Conservation (phyloP, 2,113 vertebrate genomes). For the Rhinolophus ferrumequinum region DNA sequence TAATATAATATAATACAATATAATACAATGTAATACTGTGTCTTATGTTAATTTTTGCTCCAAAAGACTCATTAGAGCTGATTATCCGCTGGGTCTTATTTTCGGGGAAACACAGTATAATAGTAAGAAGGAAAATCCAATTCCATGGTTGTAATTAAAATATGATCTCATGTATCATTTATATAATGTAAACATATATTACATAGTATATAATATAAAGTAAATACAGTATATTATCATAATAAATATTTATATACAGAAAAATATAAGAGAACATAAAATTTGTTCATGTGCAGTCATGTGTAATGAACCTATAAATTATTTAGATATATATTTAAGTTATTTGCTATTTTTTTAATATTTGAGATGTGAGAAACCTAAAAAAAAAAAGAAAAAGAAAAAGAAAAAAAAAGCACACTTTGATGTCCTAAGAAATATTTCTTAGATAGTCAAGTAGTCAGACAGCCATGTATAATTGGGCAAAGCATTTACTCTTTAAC, state of each 20-base stretch:
- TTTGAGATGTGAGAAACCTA: neutral
- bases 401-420: neutral
- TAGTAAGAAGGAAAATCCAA: neutral
- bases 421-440: conserved; percentile 6
- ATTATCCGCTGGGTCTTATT: no score
- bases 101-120: neutral
- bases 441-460: neutral
- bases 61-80: no score
- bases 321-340: neutral
- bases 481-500: neutral
- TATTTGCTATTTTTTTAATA: neutral
- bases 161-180: neutral
- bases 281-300: neutral
- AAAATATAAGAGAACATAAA: neutral
- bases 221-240: neutral
- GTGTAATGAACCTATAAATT: conserved; percentile 13
- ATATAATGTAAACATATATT: neutral
- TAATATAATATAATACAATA: no score
- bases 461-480: neutral
- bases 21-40: no score
- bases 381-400: neutral
- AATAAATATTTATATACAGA: neutral
- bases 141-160: conserved; percentile 29
- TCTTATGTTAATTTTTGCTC: no score
- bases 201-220: neutral